Conservation (phyloP, 2,113 vertebrate species). For the Elephas maximus region DNA sequence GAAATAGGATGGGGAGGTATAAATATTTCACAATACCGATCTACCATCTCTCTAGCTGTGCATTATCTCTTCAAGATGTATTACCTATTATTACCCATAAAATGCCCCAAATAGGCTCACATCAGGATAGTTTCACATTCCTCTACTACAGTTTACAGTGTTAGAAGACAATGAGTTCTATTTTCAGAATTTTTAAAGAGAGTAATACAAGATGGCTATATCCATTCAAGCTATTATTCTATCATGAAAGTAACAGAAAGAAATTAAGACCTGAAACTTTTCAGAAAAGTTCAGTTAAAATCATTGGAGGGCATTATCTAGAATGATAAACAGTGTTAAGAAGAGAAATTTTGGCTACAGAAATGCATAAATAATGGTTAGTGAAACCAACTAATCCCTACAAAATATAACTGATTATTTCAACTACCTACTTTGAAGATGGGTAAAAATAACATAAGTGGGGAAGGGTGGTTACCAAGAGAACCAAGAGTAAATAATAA, state of each 20-base stretch:
- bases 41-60: not conserved
- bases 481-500: constrained; percentile 4
- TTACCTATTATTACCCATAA: not conserved
- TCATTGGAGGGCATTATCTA: not conserved
- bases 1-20: not conserved
- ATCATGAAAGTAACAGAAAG: not conserved
- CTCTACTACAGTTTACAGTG: not conserved
- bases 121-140: not conserved
- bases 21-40: not conserved
- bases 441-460: not conserved
- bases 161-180: constrained; percentile 35
- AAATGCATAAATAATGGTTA: constrained; percentile 29
- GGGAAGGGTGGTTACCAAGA: not conserved
- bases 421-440: not conserved
- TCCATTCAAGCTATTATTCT: constrained; percentile 1
- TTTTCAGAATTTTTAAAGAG: constrained; percentile 43
- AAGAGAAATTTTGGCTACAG: not conserved
- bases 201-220: not conserved
- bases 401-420: constrained; percentile 36
- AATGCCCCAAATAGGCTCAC: not conserved
- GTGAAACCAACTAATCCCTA: not conserved
- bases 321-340: not conserved
- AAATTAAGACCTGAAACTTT: constrained; percentile 12
- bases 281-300: not conserved
- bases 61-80: not conserved